A percentile compares a stretch with the other conserved stretches of the same genome.
These are phyloP conservation scores for Fabriciana adippe DNA, from an alignment of 2,888 invertebrate species.

Conservation along the genomic window DNA sequence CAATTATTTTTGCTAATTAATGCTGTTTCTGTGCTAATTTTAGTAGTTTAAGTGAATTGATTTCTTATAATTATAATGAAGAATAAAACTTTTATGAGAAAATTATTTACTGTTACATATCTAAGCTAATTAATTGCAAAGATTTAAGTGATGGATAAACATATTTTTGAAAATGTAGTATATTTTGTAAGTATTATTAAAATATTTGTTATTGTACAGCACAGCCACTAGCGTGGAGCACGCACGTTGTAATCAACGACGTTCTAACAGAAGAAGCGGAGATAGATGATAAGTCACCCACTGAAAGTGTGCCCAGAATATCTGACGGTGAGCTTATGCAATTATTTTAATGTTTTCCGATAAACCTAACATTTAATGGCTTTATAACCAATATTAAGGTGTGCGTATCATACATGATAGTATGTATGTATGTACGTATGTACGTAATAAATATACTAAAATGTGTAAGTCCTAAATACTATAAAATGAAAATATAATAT, in stretches of 20 bases:
- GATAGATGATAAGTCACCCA: conserved; percentile 71
- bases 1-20: not conserved
- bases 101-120: no score
- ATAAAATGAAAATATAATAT: not conserved
- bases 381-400: no score
- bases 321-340: conserved; percentile 53
- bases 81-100: not conserved
- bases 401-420: no score
- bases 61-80: no score
- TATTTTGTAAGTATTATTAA: no score
- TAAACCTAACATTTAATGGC: not conserved
- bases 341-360: not conserved
- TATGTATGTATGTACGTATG: no score
- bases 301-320: conserved; percentile 53
- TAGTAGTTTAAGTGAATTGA: no score
- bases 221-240: conserved; percentile 72
- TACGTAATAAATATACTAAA: no score
- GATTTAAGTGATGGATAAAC: no score
- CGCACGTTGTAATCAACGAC: conserved; percentile 71
- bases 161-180: no score
- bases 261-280: conserved; percentile 70
- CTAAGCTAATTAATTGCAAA: no score
- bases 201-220: conserved; percentile 47
- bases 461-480: no score
- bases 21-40: conserved; percentile 6